Evolutionary conservation across 2,888 invertebrate species (phyloP).

Genomic region (Trichopria drosophilae): DNA sequence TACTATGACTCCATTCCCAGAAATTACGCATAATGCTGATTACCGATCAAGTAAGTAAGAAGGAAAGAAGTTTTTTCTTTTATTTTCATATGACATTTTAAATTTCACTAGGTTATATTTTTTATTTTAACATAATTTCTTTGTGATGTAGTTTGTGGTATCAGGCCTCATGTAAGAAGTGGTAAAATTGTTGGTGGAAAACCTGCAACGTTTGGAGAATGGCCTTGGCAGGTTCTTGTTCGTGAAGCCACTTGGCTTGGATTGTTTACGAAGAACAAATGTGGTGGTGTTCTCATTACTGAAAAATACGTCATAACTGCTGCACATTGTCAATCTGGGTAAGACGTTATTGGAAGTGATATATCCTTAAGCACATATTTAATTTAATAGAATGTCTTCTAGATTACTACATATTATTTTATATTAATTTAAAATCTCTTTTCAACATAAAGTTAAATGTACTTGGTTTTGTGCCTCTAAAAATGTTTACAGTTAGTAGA

Average conservation of each 20-base stretch:
- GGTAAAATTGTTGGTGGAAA: constrained; percentile 90
- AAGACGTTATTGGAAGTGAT: too few species aligned
- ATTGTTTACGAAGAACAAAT: constrained; percentile 91
- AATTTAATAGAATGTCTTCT: too few species aligned
- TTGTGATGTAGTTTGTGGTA: constrained; percentile 75
- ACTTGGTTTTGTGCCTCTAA: background rate
- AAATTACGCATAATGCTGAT: constrained; percentile 35
- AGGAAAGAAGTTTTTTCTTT: too few species aligned
- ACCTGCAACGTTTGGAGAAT: constrained; percentile 82
- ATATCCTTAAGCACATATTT: too few species aligned
- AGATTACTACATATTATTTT: too few species aligned
- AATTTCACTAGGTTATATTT: background rate
- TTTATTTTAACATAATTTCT: too few species aligned
- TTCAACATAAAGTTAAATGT: background rate
- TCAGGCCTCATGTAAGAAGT: constrained; percentile 76
- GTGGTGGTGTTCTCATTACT: constrained; percentile 91
- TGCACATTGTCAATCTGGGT: constrained; percentile 95
- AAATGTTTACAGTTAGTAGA: background rate
- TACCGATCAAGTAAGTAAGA: constrained; percentile 46
- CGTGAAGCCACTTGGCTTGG: constrained; percentile 92
- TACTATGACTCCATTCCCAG: constrained; percentile 17
- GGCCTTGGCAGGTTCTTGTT: constrained; percentile 92
- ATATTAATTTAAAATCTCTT: constrained; percentile 33
- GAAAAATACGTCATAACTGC: constrained; percentile 86
- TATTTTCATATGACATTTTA: too few species aligned